Evolutionary conservation across 2,888 invertebrate species (phyloP).

Genomic region (Drosophila mulleri): DNA sequence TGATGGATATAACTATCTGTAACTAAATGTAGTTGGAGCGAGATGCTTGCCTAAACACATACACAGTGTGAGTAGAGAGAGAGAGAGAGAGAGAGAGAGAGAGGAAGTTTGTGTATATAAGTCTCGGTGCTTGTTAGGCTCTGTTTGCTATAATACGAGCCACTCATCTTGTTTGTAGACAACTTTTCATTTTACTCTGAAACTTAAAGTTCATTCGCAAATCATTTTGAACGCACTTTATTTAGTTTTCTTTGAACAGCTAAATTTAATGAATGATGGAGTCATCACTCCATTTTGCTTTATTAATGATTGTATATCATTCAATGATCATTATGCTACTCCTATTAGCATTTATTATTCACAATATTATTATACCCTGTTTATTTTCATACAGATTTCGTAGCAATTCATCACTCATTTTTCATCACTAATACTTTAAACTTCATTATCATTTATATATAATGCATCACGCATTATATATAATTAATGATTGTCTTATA

Average conservation of each 20-base stretch:
- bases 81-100: not conserved
- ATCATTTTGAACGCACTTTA: constrained; percentile 5
- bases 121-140: constrained; percentile 7
- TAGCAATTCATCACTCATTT: too few relatives aligned
- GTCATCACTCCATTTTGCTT: not conserved
- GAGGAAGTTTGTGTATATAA: not conserved
- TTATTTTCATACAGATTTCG: not conserved
- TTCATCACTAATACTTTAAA: too few relatives aligned
- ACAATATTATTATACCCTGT: too few relatives aligned
- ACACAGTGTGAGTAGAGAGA: not conserved
- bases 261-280: not conserved
- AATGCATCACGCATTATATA: not conserved
- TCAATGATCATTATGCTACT: not conserved
- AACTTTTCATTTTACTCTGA: constrained; percentile 4
- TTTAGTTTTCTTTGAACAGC: not conserved
- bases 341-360: not conserved
- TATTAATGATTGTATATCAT: not conserved
- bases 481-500: too few relatives aligned
- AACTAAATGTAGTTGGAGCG: constrained; percentile 11
- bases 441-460: too few relatives aligned
- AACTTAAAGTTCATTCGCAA: constrained; percentile 9
- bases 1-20: constrained; percentile 29
- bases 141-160: constrained; percentile 7
- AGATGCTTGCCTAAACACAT: constrained; percentile 24
- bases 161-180: constrained; percentile 1